Base-by-base conservation (phyloP, 2,113 vertebrate species). In the Prunella himalayana region DNA sequence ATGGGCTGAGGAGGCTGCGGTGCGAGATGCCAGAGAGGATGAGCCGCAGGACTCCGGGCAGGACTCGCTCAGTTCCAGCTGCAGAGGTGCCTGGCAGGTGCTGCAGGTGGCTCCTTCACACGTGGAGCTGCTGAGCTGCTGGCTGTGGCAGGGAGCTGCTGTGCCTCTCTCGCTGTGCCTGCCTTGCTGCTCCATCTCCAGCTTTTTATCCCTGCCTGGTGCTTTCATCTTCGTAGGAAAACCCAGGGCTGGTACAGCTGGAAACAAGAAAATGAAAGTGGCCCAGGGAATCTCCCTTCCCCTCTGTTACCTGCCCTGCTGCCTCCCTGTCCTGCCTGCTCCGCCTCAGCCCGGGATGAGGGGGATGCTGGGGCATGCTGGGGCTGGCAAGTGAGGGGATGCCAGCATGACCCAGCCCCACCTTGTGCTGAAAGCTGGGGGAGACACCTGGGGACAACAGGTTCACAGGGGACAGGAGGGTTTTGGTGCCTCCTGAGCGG, bases 101-200 rank as follows among this genome's bases (percentile, higher is more conserved):
- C 30, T 2, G 5, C 6, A 2, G 42, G 47, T 37, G n/a, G 3
- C 19, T 85, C 1, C 2, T 37, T 86, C 5, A 17, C 61, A 33
- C 1, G 66, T 2, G 1, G 57, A 53, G 31, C 31, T 41, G 14
- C 21, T 6, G 39, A 42, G 49, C 42, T 41, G 53, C 7, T 3
- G 15, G 9, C 5, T 5, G 31, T 39, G 27, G 11, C 2, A 13
- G 3, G 2, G 37, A 51, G 1, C 11, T 47, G 7, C 20, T 81
- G 87, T 1, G 0, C 3, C 15, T 72, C 0, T 2, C 6, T 64
- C 0, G 0, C 4, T 0, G 60, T 37, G 20, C 0, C 13, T 64
- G 57, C 49, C 37, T 65, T 3, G 39, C 81, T 85, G 91, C 57
- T 11, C 66, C 85, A 92, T 95, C 90, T 76, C 85, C 31, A 3